phyloP scores from a whole-genome alignment of 2,113 vertebrate genomes.

The Microtus ochrogaster region DNA sequence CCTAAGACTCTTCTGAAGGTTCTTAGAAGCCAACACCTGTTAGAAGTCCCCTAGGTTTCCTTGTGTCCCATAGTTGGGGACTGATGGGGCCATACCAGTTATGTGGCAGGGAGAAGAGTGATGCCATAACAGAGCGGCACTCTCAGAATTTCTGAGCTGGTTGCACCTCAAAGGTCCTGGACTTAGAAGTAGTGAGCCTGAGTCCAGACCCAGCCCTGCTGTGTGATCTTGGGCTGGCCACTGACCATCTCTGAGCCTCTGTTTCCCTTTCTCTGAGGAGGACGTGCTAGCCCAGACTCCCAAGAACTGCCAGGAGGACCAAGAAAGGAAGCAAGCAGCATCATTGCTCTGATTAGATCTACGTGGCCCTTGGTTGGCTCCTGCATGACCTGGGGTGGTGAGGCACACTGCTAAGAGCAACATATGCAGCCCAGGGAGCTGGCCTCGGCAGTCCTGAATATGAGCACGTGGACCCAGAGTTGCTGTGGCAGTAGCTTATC shows the following conservation, averaged over 20 bases:
- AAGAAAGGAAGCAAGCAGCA: not conserved
- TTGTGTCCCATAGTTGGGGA: not conserved
- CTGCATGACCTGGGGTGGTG: rapidly evolving
- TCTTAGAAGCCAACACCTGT: not conserved
- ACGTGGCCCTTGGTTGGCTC: not conserved
- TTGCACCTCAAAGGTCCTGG: not conserved
- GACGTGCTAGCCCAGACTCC: not conserved
- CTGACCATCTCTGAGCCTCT: not conserved
- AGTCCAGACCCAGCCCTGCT: not conserved
- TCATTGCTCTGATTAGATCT: rapidly evolving
- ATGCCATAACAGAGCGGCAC: not conserved
- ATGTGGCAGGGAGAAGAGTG: rapidly evolving
- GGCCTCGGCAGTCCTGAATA: rapidly evolving
- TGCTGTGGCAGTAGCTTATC: slow-evolving; percentile 7
- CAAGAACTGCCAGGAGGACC: not conserved
- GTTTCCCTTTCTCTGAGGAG: not conserved
- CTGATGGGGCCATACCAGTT: not conserved
- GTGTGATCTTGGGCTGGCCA: not conserved
- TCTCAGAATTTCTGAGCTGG: not conserved
- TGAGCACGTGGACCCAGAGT: not conserved
- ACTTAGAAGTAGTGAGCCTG: not conserved
- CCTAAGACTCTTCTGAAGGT: too few species aligned
- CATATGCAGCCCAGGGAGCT: not conserved
- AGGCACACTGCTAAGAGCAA: not conserved
- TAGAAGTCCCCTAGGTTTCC: not conserved